Conservation (phyloP, 2,797 vertebrate genomes). For the Sebastes nivosus region DNA sequence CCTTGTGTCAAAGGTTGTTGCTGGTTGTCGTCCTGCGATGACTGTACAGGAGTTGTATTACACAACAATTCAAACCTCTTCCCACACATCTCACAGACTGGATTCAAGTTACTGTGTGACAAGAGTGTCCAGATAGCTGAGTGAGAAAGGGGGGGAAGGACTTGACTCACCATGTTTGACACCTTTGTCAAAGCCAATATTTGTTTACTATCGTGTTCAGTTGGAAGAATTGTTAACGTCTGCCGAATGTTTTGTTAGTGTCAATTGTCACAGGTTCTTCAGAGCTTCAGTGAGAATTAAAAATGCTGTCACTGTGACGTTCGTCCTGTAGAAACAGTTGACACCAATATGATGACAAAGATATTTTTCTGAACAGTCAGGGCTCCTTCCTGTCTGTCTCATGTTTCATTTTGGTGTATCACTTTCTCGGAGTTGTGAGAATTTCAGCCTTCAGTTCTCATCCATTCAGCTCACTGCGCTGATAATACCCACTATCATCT, state of each 20-base stretch:
- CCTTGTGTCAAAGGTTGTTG: neutral
- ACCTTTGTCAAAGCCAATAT: neutral
- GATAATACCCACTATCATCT: neutral
- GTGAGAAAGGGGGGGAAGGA: neutral
- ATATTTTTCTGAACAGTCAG: neutral
- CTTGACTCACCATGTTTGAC: neutral
- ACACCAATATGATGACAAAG: neutral
- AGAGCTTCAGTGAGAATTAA: neutral
- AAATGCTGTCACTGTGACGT: neutral
- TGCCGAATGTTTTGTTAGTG: neutral
- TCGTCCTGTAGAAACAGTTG: neutral
- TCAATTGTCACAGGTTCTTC: neutral
- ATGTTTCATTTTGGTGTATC: conserved; percentile 6
- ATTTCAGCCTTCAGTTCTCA: neutral
- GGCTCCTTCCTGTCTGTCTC: conserved; percentile 33
- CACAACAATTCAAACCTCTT: conserved; percentile 12
- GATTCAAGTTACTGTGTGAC: conserved; percentile 28
- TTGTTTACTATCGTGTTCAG: neutral
- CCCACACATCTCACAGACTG: conserved; percentile 44
- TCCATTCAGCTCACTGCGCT: neutral
- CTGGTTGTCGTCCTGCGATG: neutral
- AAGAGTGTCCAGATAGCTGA: neutral
- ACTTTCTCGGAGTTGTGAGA: conserved; percentile 9
- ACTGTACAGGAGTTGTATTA: neutral
- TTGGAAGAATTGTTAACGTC: neutral